A percentile compares a stretch with the other conserved stretches of the same genome.
Conservation (phyloP, 2,888 invertebrate genomes). For the Linnaemya vulpina region DNA sequence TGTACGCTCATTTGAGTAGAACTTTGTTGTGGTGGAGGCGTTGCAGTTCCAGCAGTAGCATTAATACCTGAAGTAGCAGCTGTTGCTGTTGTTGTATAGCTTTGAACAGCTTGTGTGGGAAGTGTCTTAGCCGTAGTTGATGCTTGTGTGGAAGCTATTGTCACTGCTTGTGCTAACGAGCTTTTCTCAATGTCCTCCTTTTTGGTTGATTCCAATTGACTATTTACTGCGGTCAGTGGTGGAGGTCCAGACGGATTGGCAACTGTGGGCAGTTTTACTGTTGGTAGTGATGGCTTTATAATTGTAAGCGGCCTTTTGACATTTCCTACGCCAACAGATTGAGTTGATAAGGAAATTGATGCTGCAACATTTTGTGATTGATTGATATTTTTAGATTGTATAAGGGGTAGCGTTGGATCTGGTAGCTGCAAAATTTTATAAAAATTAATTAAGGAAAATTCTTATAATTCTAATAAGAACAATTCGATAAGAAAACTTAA, state of each 20-base stretch:
- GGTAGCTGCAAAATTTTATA: conserved; percentile 17
- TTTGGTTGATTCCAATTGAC: conserved; percentile 5
- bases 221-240: conserved; percentile 68
- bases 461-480: neutral
- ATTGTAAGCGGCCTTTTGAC: conserved; percentile 67
- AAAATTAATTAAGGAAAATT: neutral
- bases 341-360: conserved; percentile 73
- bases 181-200: conserved; percentile 41
- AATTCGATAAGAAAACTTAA: neutral
- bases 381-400: conserved; percentile 41
- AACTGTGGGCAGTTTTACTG: conserved; percentile 60
- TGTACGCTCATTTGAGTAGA: conserved; percentile 64
- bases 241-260: conserved; percentile 64
- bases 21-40: conserved; percentile 27
- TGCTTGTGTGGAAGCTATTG: conserved; percentile 4
- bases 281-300: conserved; percentile 60
- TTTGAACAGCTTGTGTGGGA: conserved; percentile 14
- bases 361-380: conserved; percentile 71
- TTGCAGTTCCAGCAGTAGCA: neutral
- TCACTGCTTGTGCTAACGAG: conserved; percentile 3
- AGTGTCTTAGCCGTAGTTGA: conserved; percentile 68
- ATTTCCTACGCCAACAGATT: conserved; percentile 44
- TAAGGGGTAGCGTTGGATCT: conserved; percentile 62
- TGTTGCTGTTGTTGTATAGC: conserved; percentile 4
- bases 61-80: conserved; percentile 8